phyloP scores from a whole-genome alignment of 30 jellyfish, hydroid and myxozoan species.

The Hydractinia echinata region DNA sequence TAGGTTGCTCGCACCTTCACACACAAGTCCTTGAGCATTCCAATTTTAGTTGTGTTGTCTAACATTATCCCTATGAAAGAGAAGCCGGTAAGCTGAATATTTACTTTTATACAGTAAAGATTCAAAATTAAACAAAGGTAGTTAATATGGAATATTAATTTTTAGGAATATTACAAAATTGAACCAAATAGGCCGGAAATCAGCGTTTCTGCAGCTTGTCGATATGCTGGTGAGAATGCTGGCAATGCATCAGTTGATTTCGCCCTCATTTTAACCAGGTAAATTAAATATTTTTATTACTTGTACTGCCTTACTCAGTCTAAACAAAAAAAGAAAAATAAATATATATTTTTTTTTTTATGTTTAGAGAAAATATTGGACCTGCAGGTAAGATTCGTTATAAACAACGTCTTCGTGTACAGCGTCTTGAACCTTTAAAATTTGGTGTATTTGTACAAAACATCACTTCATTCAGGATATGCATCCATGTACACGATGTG shows the following conservation, averaged over 20 bases:
- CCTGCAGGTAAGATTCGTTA: constrained; percentile 56
- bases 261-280: constrained; percentile 62
- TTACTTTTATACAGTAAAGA: no score
- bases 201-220: constrained; percentile 64
- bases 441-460: no score
- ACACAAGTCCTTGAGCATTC: constrained; percentile 62
- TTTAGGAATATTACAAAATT: constrained; percentile 40
- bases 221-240: constrained; percentile 42
- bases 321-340: background rate
- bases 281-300: background rate
- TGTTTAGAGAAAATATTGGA: constrained; percentile 64
- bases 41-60: constrained; percentile 46
- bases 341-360: background rate
- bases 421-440: no score
- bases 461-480: constrained; percentile 40
- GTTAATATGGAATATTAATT: no score
- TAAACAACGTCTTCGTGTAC: no score
- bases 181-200: constrained; percentile 62
- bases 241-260: constrained; percentile 31
- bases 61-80: constrained; percentile 34
- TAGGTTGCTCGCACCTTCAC: constrained; percentile 65
- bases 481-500: constrained; percentile 94
- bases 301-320: no score
- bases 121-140: no score
- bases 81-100: constrained; percentile 45